Percentiles rank a stretch among this genome's conserved stretches.
phyloP scores from a whole-genome alignment of 2,888 invertebrate genomes.

The Neoaliturus tenellus region DNA sequence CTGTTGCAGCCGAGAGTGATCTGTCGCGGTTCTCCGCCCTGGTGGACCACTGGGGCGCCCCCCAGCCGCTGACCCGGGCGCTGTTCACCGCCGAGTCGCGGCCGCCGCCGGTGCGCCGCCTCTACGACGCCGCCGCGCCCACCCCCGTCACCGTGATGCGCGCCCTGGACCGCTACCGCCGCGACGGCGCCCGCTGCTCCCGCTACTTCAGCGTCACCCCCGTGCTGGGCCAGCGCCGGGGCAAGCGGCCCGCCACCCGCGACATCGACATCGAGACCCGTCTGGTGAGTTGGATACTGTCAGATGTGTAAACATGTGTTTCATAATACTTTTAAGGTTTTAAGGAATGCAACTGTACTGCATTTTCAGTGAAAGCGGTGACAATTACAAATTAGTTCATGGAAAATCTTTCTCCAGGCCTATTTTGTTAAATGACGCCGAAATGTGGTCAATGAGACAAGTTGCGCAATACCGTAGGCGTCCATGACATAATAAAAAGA shows the following conservation, averaged over 20 bases:
- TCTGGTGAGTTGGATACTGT: slow-evolving; percentile 79
- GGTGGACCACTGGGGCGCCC: slow-evolving; percentile 85
- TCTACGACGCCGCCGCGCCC: slow-evolving; percentile 87
- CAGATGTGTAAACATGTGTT: too few relatives aligned
- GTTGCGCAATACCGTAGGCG: too few relatives aligned
- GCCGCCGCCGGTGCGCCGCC: slow-evolving; percentile 83
- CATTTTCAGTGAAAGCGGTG: background rate
- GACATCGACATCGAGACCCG: slow-evolving; percentile 92
- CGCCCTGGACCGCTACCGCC: slow-evolving; percentile 79
- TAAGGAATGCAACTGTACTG: background rate
- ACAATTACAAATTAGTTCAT: background rate
- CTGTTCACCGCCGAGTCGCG: slow-evolving; percentile 86
- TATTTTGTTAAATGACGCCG: too few relatives aligned
- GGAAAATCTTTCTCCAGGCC: background rate
- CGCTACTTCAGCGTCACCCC: slow-evolving; percentile 89
- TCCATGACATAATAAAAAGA: too few relatives aligned
- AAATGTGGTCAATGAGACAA: too few relatives aligned
- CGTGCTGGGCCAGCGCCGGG: slow-evolving; percentile 83
- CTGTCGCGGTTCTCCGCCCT: slow-evolving; percentile 89
- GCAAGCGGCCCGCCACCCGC: slow-evolving; percentile 71
- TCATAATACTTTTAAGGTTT: too few relatives aligned
- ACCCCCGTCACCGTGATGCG: slow-evolving; percentile 78
- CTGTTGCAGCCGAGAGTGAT: slow-evolving; percentile 92
- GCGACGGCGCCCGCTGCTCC: slow-evolving; percentile 79
- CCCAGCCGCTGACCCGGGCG: slow-evolving; percentile 81